Evolutionary conservation across 1,140 invertebrate genomes (phyloP).

Genomic region (Drosophila varians): DNA sequence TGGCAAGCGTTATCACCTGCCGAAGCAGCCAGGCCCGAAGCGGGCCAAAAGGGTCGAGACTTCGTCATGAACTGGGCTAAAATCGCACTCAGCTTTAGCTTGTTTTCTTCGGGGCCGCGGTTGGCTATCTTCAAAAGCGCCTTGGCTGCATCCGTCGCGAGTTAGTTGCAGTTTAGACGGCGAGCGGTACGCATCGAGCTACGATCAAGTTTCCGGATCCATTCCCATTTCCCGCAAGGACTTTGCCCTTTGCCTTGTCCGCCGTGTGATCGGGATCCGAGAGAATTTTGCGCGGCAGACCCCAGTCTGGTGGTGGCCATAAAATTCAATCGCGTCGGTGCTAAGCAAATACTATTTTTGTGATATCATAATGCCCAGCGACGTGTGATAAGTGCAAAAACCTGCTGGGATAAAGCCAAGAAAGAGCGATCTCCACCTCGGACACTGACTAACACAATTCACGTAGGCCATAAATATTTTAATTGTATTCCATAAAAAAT

Average conservation of each 20-base stretch:
- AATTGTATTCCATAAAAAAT: constrained; percentile 32
- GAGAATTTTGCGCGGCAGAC: constrained; percentile 11
- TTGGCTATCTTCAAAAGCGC: constrained; percentile 66
- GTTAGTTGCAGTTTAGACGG: constrained; percentile 69
- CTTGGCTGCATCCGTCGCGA: constrained; percentile 53
- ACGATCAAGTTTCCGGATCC: not conserved
- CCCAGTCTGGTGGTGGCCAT: constrained; percentile 32
- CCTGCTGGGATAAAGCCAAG: constrained; percentile 31
- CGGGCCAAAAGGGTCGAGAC: constrained; percentile 27
- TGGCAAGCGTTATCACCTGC: constrained; percentile 50
- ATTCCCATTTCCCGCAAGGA: constrained; percentile 23
- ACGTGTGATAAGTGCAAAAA: constrained; percentile 38
- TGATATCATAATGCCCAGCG: constrained; percentile 40
- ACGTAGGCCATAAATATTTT: constrained; percentile 40
- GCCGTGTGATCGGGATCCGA: constrained; percentile 6
- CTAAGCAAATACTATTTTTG: constrained; percentile 44
- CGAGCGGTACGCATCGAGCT: constrained; percentile 49
- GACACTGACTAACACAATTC: constrained; percentile 23
- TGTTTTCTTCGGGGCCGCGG: constrained; percentile 49
- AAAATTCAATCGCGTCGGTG: constrained; percentile 28
- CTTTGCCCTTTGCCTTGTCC: constrained; percentile 12
- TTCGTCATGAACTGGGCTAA: constrained; percentile 61
- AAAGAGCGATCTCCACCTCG: constrained; percentile 5
- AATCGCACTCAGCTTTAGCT: constrained; percentile 60
- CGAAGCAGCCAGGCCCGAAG: constrained; percentile 9